A percentile compares a stretch with the other conserved stretches of the same genome.
Conservation (phyloP, 1,140 invertebrate species). For the Drosophila azteca region DNA sequence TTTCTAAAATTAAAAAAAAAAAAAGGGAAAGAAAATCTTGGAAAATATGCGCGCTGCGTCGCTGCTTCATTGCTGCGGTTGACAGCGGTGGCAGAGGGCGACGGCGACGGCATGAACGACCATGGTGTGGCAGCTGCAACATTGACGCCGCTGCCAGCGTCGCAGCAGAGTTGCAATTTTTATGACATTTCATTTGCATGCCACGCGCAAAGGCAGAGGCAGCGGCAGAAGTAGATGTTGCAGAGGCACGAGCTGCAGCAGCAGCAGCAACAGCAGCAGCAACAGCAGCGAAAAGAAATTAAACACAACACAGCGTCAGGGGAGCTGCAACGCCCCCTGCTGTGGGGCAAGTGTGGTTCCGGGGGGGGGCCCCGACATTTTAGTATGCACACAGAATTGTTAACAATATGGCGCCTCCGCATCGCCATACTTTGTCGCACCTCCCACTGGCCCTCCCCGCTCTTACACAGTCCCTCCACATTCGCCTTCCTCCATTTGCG, state of each 20-base stretch:
- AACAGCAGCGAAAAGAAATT: conserved; percentile 54
- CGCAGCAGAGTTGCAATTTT: conserved; percentile 59
- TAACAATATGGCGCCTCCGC: conserved; percentile 57
- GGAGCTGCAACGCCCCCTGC: conserved; percentile 20
- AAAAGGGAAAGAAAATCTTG: conserved; percentile 1
- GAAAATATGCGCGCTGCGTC: conserved; percentile 53
- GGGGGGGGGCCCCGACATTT: conserved; percentile 33
- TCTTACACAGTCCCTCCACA: background rate
- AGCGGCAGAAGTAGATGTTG: conserved; percentile 7
- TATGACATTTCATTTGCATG: conserved; percentile 71
- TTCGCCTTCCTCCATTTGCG: conserved; percentile 19
- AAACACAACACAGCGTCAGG: conserved; percentile 57
- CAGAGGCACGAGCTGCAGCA: conserved; percentile 27
- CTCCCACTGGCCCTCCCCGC: background rate
- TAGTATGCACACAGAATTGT: conserved; percentile 63
- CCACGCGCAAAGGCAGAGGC: conserved; percentile 12
- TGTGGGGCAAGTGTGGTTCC: conserved; percentile 1
- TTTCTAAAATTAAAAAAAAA: conserved; percentile 62
- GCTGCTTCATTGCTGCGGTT: conserved; percentile 55
- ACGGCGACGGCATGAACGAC: background rate
- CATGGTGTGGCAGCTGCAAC: conserved; percentile 37
- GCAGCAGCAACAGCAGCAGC: conserved; percentile 26
- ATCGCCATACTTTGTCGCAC: conserved; percentile 44
- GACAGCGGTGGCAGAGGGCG: conserved; percentile 21
- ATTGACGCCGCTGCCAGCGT: conserved; percentile 47